These are phyloP conservation scores for Lottia gigantea DNA, from an alignment of 2,888 invertebrate genomes.

Conservation along the genomic window DNA sequence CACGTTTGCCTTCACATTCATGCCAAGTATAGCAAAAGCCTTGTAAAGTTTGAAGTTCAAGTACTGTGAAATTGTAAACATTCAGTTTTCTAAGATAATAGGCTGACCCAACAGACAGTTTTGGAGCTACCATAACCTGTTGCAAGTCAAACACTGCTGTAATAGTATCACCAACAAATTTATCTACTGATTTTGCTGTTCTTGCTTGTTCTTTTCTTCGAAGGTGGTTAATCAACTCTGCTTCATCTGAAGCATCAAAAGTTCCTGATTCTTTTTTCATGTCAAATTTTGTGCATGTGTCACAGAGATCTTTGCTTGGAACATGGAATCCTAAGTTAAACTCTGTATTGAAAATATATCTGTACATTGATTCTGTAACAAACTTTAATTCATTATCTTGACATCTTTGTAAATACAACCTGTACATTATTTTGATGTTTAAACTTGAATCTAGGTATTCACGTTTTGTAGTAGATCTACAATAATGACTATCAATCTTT, in stretches of 20 bases:
- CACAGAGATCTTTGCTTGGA: not conserved
- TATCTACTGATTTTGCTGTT: not conserved
- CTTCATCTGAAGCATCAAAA: not conserved
- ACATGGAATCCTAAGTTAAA: not conserved
- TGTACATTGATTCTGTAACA: not conserved
- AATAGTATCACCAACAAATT: not conserved
- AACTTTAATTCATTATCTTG: not conserved
- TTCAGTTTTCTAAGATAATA: constrained; percentile 1
- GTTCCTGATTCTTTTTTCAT: not conserved
- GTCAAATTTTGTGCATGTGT: not conserved
- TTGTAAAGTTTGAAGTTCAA: not conserved
- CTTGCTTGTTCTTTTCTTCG: not conserved
- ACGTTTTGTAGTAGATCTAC: not conserved
- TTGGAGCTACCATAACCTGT: not conserved
- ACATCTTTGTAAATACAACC: not conserved
- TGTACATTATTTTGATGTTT: not conserved
- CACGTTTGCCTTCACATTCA: not conserved
- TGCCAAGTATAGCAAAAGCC: not conserved
- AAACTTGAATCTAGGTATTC: not conserved
- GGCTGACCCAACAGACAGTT: not conserved
- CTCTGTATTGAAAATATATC: not conserved
- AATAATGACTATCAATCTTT: not conserved
- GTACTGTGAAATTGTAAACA: not conserved
- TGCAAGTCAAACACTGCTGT: constrained; percentile 1
- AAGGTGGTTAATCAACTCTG: not conserved